Percentiles rank a stretch among this genome's conserved stretches.
These are phyloP conservation scores for Hylaeus anthracinus DNA, from an alignment of 1,140 invertebrate species.

Conservation along the genomic window DNA sequence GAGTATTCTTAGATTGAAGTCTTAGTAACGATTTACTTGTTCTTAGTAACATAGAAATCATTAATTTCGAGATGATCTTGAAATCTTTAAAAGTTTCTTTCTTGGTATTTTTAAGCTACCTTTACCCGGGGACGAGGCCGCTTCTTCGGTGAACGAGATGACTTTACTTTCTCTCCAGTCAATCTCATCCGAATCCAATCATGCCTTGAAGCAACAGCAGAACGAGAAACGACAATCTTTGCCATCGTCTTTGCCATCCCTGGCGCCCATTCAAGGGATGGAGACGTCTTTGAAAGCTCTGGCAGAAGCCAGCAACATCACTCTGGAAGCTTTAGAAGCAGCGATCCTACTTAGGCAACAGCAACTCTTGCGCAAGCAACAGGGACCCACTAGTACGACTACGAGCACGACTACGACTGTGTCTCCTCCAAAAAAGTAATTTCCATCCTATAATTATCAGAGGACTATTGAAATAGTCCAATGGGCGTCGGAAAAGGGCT, in stretches of 20 bases:
- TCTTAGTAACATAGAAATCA: too few species aligned
- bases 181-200: slow-evolving; percentile 51
- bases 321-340: slow-evolving; percentile 86
- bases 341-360: slow-evolving; percentile 87
- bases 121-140: slow-evolving; percentile 70
- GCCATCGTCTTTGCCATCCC: slow-evolving; percentile 64
- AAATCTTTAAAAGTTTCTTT: not conserved
- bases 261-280: slow-evolving; percentile 79
- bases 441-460: too few species aligned
- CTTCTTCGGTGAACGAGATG: slow-evolving; percentile 73
- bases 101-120: slow-evolving; percentile 63
- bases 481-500: too few species aligned
- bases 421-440: slow-evolving; percentile 68
- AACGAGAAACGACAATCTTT: slow-evolving; percentile 67
- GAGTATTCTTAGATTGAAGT: too few species aligned
- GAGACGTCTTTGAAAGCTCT: slow-evolving; percentile 81
- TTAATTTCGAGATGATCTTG: not conserved
- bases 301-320: slow-evolving; percentile 87
- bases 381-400: slow-evolving; percentile 77
- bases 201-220: slow-evolving; percentile 63
- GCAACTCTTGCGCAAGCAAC: slow-evolving; percentile 84
- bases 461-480: too few species aligned
- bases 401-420: slow-evolving; percentile 73
- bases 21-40: too few species aligned
- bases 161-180: slow-evolving; percentile 72